Base-by-base conservation (phyloP, 2,888 invertebrate genomes). In the Cryptus viduatorius region DNA sequence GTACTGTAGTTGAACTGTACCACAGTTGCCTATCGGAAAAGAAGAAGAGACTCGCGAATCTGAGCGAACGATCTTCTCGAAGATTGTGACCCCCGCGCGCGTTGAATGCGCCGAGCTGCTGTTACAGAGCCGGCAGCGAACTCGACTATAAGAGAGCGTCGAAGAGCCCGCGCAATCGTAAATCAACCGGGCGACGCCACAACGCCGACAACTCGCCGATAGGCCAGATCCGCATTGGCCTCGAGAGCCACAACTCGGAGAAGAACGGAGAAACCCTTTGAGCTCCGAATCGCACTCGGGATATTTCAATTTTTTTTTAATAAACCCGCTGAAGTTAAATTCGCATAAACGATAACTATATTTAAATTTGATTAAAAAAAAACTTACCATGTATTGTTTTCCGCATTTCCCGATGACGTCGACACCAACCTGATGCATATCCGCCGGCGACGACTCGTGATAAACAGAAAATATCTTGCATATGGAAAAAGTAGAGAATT, bases 111-210 rank as follows among this genome's bases (percentile, higher is more conserved):
- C 61, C 16, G 79, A 29, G 71, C 61, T 37, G 68, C 69, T 53
- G 72, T 46, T 79, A 65, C 65, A 19, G 3, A 48, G 64, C 7
- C 61, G 48, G 79, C 81, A 29, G 75, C 12, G 31, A 31, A 59
- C 53, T 29, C 16, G 19, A 10, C 77, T 46, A 80, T 61, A 76
- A 82, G 64, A 81, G 56, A 64, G 77, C 79, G 79, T 79, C 79
- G 82, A 31, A 59, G 81, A 80, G 75, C 81, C 37, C 73, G 73
- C 84, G 72, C 71, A 75, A 86, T 86, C 87, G 86, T 87, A 87
- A 87, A 87, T 87, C 87, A 87, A 86, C 72, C 56, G 48, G 77
- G 78, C 79, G 82, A 83, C 87, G 69, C 80, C 69, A 73, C 72
- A 82, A 82, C 86, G 48, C 68, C 65, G 79, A 72, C 73, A 77